Base-by-base conservation (phyloP, 92 coral and sea anemone species). In the Heteractis magnifica region DNA sequence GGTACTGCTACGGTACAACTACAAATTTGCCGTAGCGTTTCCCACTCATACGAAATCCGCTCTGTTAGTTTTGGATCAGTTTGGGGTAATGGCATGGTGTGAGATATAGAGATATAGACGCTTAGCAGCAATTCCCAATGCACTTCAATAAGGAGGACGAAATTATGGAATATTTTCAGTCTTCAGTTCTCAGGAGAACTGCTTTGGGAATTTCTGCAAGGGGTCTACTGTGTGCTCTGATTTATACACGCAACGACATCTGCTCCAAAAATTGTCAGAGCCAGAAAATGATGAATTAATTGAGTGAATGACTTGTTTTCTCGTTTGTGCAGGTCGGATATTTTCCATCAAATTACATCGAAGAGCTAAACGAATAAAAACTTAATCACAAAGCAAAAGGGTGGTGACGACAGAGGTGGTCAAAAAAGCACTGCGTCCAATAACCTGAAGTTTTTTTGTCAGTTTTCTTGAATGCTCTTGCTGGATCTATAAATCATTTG, bases 321-420 rank as follows among this genome's bases (percentile, higher is more conserved):
- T 53, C 15, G 23, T 51, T 51, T 75, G 18, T 34, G n/a, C 81
- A 95, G 98, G 97, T 95, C 72, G 98, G 98, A 6, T 95, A 90
- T 79, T 95, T 95, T 80, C 98, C 98, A 5, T 95, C 98, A 5
- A 95, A 95, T 82, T 95, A 87, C 83, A 94, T 95, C 0, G 94
- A 95, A 77, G 88, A 83, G 26, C 76, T 92, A 26, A 92, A 92
- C 77, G 98, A 92, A 26, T 81, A 68, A 11, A 68, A 8, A 6
- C 3, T 8, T 15, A 2, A 23, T 23, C 50, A 14, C 9, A 6
- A 5, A n/a, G 1, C 12, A 68, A 68, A 68, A 4, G 4, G 58
- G 10, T 4, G 49, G 4, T 0, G 3, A 26, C 11, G 4, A 26
- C 16, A 64, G 23, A 8, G 7, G 23, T 64, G 0, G 7, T 64